A percentile compares a stretch with the other conserved stretches of the same genome.
Conservation (phyloP, 30 jellyfish, hydroid and myxozoan species). For the Pseudorhiza aurosa region DNA sequence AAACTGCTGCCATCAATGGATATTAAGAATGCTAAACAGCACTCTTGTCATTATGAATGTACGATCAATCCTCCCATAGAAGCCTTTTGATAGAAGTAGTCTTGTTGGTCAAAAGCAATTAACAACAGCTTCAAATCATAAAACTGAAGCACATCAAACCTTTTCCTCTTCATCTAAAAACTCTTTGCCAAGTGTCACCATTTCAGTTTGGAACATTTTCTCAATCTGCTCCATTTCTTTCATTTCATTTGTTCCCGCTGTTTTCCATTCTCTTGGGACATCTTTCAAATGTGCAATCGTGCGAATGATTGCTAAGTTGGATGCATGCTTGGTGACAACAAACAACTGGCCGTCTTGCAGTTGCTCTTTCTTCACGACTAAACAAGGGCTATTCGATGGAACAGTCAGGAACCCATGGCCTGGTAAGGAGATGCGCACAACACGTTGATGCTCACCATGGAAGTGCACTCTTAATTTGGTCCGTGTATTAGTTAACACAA, state of each 20-base stretch:
- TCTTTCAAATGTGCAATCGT: constrained; percentile 10
- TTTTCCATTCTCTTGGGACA: constrained; percentile 59
- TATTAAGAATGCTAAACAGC: too few species aligned
- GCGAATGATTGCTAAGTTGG: constrained; percentile 19
- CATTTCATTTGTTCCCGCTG: constrained; percentile 16
- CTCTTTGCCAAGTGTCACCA: constrained; percentile 11
- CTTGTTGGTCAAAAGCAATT: background rate
- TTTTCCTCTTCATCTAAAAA: constrained; percentile 31
- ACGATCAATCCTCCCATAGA: too few species aligned
- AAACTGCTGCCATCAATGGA: too few species aligned
- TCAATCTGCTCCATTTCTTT: constrained; percentile 18
- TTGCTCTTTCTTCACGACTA: background rate
- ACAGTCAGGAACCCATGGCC: constrained; percentile 41
- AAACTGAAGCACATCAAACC: constrained; percentile 5
- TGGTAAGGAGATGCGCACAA: constrained; percentile 35
- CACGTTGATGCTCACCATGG: constrained; percentile 46
- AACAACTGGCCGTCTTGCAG: constrained; percentile 4
- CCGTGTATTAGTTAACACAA: constrained; percentile 41
- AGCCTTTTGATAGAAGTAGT: too few species aligned
- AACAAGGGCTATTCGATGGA: constrained; percentile 22
- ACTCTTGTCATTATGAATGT: too few species aligned
- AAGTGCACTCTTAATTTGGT: constrained; percentile 46
- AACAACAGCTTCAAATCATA: too few species aligned
- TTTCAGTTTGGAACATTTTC: constrained; percentile 17
- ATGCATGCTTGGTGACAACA: constrained; percentile 36